Base-by-base conservation (phyloP, 2,888 invertebrate genomes). In the Eupsilia transversa region DNA sequence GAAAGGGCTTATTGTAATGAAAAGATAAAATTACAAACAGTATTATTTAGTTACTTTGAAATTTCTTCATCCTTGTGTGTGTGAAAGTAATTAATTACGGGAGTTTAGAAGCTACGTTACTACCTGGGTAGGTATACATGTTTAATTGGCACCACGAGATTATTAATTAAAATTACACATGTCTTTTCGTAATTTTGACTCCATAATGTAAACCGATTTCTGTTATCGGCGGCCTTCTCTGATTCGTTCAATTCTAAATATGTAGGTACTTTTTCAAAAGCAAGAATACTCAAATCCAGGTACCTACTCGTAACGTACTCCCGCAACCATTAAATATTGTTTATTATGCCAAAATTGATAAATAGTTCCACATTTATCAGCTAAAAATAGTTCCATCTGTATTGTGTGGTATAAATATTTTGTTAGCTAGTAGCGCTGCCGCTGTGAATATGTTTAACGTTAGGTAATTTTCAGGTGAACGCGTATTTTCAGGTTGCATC, bases 1-100 rank as follows among this genome's bases (percentile, higher is more conserved):
- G 68, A 86, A 84, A 86, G 63, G 60, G 72, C 78, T 84, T 79
- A 75, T 79, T 79, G 74, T 84, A 78, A 81, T 63, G 77, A 76
- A 76, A 73, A 86, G 77, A 75, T 88, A 80, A 75, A 84, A 77
- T 79, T 84, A 79, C 64, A 72, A 77, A 57, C 65, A 70, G 66
- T 70, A 60, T 71, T 65, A 82, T 67, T 67, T 64, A 70, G 61
- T 68, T 81, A 77, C 82, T 82, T 76, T 57, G 65, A 76, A 75
- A 75, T 64, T 85, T 67, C 63, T 70, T 59, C 61, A 57, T 35
- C 54, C 57, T 64, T 67, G 65, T 70, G 74, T 52, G 67, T 54
- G 84, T 49, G 35, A 70, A 84, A 46, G 68, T 81, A 84, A 84
- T 74, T 85, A 85, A 81, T 69, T 81, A 54, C 52, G 57, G 7